Conservation (phyloP, 2,888 invertebrate genomes). For the Drosophila subquinaria region DNA sequence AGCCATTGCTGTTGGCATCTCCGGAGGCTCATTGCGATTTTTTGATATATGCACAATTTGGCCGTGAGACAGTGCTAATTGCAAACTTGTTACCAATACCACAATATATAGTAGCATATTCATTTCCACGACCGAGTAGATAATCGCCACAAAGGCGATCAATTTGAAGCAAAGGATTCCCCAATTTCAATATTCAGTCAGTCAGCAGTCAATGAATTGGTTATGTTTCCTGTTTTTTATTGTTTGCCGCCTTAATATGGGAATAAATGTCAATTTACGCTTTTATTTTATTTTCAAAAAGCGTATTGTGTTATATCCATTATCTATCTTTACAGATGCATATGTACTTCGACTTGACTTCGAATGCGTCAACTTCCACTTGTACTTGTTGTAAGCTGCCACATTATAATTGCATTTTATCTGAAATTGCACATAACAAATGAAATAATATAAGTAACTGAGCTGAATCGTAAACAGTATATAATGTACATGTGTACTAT, state of each 20-base stretch:
- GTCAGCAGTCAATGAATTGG: conserved; percentile 8
- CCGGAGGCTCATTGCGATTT: conserved; percentile 12
- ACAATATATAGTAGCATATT: conserved; percentile 54
- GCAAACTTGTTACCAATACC: conserved; percentile 38
- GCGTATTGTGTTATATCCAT: conserved; percentile 21
- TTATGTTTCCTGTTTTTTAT: neutral
- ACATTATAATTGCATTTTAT: conserved; percentile 35
- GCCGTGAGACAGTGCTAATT: neutral
- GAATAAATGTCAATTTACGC: neutral
- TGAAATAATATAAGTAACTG: neutral
- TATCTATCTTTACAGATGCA: conserved; percentile 3
- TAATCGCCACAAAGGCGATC: conserved; percentile 41
- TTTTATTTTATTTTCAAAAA: neutral
- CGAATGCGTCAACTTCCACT: conserved; percentile 24
- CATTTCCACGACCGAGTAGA: conserved; percentile 52
- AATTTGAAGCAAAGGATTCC: conserved; percentile 3
- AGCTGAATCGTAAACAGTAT: neutral
- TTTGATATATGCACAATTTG: conserved; percentile 17
- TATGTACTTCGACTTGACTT: conserved; percentile 4
- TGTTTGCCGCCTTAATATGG: conserved; percentile 3
- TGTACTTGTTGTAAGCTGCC: conserved; percentile 19
- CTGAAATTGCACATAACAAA: conserved; percentile 19
- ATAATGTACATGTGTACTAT: neutral
- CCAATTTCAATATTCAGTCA: neutral
- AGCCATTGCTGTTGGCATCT: conserved; percentile 1